These are phyloP conservation scores for Sylvietta virens DNA, from an alignment of 2,113 vertebrate species.

Conservation along the genomic window DNA sequence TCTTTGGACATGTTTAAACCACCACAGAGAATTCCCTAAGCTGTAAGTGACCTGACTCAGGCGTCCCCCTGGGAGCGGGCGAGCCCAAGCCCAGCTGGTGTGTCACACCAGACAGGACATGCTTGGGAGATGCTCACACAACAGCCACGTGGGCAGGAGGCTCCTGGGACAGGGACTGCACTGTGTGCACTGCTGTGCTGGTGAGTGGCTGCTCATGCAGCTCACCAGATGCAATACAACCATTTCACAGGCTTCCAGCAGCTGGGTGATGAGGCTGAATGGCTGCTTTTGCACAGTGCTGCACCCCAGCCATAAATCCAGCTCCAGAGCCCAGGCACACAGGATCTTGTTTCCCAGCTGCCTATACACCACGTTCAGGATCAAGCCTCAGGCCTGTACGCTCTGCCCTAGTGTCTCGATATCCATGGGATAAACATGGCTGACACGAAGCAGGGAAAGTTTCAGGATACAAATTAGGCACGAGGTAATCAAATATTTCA, in stretches of 20 bases:
- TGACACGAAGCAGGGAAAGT: neutral
- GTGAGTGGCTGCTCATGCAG: neutral
- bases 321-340: neutral
- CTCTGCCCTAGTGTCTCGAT: neutral
- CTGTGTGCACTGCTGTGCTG: neutral
- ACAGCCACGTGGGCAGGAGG: rapidly evolving
- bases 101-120: neutral
- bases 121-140: neutral
- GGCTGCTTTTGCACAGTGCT: neutral
- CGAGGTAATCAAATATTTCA: neutral
- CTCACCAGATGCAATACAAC: rapidly evolving
- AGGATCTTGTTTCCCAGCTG: neutral
- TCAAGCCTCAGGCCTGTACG: neutral
- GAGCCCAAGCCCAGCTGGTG: neutral
- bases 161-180: neutral
- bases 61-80: rapidly evolving
- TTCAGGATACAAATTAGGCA: neutral
- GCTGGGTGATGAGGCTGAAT: neutral
- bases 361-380: rapidly evolving
- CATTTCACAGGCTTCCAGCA: neutral
- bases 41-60: neutral
- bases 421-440: rapidly evolving
- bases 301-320: neutral
- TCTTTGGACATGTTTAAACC: neutral
- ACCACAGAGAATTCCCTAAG: neutral